Percentiles rank a stretch among this genome's conserved stretches.
Evolutionary conservation across 37 sponge, comb jelly and placozoan species (phyloP).

Genomic region (Diacarnus erythraeanus): DNA sequence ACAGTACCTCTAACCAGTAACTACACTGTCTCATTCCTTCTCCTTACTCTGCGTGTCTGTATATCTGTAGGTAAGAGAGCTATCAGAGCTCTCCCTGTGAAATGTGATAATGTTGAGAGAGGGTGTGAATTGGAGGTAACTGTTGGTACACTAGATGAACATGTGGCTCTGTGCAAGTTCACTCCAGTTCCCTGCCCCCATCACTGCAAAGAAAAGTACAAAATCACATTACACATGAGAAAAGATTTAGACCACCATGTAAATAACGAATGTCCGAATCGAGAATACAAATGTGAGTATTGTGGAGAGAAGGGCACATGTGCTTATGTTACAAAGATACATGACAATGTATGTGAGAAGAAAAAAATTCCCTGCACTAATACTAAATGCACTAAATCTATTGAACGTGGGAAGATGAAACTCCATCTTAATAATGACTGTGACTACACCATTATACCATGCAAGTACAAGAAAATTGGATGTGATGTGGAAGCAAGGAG

Average conservation of each 20-base stretch:
- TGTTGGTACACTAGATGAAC: constrained; percentile 24
- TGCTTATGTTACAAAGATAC: constrained; percentile 10
- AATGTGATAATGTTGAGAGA: constrained; percentile 10
- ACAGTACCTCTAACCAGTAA: not conserved
- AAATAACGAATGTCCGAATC: constrained; percentile 1
- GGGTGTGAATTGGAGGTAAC: constrained; percentile 32
- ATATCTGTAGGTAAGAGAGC: constrained; percentile 15
- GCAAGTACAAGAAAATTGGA: constrained; percentile 30
- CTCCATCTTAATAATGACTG: constrained; percentile 6
- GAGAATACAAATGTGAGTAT: constrained; percentile 26
- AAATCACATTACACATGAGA: not conserved
- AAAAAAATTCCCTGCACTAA: constrained; percentile 22
- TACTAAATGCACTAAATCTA: not conserved
- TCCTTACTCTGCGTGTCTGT: too few relatives aligned
- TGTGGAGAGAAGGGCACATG: constrained; percentile 16
- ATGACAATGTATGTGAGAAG: constrained; percentile 14
- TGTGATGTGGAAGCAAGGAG: not conserved
- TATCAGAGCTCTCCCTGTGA: constrained; percentile 20
- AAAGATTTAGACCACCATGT: constrained; percentile 7
- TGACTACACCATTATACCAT: not conserved
- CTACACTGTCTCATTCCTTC: not conserved
- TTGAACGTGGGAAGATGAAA: not conserved
- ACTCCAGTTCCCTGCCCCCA: constrained; percentile 25
- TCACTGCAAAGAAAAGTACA: not conserved
- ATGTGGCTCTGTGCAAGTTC: constrained; percentile 13